Evolutionary conservation across 1,140 invertebrate species (phyloP), one percentile per base, ranked within the genome.

Genomic region (Rhopalosiphum maidis): DNA sequence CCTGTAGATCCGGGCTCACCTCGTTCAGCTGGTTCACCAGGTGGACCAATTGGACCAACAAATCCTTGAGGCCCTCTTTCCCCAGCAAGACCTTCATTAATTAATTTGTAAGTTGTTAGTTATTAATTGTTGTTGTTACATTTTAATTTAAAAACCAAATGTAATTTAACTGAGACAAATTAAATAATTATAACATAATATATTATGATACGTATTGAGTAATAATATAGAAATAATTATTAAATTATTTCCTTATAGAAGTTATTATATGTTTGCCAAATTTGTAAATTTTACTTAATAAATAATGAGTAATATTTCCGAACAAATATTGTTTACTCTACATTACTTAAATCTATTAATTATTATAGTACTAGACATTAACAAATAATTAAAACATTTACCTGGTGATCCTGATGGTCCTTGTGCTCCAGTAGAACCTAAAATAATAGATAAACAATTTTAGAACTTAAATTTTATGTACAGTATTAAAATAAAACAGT

Each of bases 1-100:
- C 94, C 94, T 83, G 87, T n/a, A 82, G 83, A 51, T 90, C 94
- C 94, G 3, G 87, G 55, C 60, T 94, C 92, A 18, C 94, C 94
- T 77, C 94, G n/a, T 90, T 94, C 94, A 22, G 91, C 94, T 35
- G 94, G 87, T 91, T 94, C 94, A 41, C 94, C 94, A 18, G 92
- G 68, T 41, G 91, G 86, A 35, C 94, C 94, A 9, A 82, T n/a
- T 51, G 92, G 89, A 37, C 94, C 94, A 83, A 92, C 25, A 41
- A 91, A 87, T 60, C 94, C 94, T 77, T 92, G 60, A 35, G 83
- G 48, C 6, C 94, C 94, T 93, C 94, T 87, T 77, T 94, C 94
- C 0, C 94, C 94, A 23, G 60, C 87, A 90, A n/a, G 68, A 60
- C 94, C 94, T 94, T 55, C 11, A 55, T 54, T 89, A 23, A 89